Evolutionary conservation across 2,888 invertebrate species (phyloP), one percentile per base, ranked within the genome.

Genomic region (Lobophora halterata): DNA sequence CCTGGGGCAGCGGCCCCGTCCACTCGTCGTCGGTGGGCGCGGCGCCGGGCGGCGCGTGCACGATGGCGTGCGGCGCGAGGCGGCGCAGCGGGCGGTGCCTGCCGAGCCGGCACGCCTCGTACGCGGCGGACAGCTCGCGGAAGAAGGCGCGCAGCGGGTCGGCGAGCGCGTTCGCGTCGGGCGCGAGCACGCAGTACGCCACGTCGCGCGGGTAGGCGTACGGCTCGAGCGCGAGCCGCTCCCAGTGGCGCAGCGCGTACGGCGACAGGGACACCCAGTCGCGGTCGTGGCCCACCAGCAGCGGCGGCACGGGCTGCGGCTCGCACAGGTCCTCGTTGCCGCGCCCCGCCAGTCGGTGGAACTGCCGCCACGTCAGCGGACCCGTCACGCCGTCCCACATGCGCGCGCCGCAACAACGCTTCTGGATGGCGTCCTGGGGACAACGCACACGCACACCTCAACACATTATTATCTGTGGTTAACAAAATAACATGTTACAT

Each of bases 331-430:
- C 98, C 71, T 96, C 96, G 36, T 97, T 96, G 35, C 97, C 97
- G 70, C 97, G 90, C 4, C 97, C 98, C 20, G 98, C 97, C 44
- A 98, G 89, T 42, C 97, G 91, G 89, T 98, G 98, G 85, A 99
- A 98, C 77, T 98, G 97, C 33, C 98, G 91, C 99, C 99, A 99
- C 1, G 99, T 99, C 6, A 99, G 91, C 14, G 99, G 99, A 1
- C 99, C 99, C 50, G 96, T 94, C 21, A 99, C 97, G 33, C 97
- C 96, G 77, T 98, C 98, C 95, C 98, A 98, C 82, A 97, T 91
- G 54, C 96, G 90, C 24, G 92, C 92, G 25, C 94, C 93, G 61
- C 95, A 93, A 54, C 95, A 94, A 59, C 97, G 97, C 81, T 96
- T 96, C 77, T 98, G 97, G 55, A 98, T 96, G 41, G 98, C 97